A percentile compares a stretch with the other conserved stretches of the same genome.
Evolutionary conservation across 2,113 vertebrate species (phyloP).

Genomic region (Azemiops feae): DNA sequence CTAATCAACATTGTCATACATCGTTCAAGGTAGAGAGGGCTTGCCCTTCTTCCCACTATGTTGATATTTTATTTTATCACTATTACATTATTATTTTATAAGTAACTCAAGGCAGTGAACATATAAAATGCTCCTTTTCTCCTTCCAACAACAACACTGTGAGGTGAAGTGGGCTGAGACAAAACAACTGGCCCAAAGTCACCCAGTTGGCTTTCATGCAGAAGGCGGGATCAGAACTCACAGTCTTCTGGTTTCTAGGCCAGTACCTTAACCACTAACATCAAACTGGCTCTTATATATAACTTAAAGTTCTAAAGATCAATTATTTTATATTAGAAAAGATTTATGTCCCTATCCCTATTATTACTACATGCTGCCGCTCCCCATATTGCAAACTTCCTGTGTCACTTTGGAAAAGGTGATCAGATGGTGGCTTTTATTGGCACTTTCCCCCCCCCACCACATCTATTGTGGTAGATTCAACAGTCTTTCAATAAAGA

Average conservation of each 20-base stretch:
- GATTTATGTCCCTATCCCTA: neutral
- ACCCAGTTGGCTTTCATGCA: neutral
- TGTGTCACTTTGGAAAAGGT: neutral
- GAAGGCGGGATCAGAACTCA: neutral
- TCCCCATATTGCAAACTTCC: neutral
- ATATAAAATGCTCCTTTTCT: neutral
- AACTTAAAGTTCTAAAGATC: neutral
- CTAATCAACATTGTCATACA: neutral
- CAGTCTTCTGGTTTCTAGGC: neutral
- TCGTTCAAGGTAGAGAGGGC: neutral
- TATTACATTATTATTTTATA: neutral
- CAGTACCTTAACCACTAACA: neutral
- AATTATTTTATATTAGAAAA: neutral
- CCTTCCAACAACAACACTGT: neutral
- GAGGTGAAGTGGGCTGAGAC: neutral
- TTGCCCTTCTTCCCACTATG: neutral
- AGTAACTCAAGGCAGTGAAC: neutral
- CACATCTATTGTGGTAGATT: neutral
- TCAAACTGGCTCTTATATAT: neutral
- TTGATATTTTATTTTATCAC: neutral
- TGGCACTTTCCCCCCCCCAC: neutral
- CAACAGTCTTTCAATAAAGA: neutral
- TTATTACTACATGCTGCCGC: neutral
- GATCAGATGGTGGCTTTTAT: neutral
- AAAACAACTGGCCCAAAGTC: neutral